phyloP scores from a whole-genome alignment of 37 sponge, comb jelly and placozoan species.

The Theonella swinhoei region DNA sequence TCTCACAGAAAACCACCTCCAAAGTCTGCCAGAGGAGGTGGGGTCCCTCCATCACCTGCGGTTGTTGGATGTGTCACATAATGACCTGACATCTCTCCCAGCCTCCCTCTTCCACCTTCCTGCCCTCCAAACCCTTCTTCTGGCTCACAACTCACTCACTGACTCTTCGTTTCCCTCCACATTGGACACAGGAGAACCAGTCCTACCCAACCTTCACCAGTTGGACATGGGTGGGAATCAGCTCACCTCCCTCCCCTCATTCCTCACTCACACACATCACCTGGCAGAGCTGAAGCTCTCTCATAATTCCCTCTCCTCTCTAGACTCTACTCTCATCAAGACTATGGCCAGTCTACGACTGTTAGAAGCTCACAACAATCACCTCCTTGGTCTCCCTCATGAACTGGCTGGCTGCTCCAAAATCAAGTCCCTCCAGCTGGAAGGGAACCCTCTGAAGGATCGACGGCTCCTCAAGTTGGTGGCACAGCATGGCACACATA shows the following conservation, averaged over 20 bases:
- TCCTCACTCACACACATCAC: constrained; percentile 24
- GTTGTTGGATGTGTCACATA: constrained; percentile 74
- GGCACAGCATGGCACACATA: constrained; percentile 78
- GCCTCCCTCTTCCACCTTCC: constrained; percentile 45
- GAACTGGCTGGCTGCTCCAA: constrained; percentile 73
- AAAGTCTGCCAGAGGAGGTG: constrained; percentile 59
- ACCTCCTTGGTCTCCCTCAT: constrained; percentile 59
- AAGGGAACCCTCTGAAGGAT: constrained; percentile 81
- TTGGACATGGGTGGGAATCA: constrained; percentile 64
- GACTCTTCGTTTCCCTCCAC: constrained; percentile 61
- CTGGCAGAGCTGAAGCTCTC: constrained; percentile 61
- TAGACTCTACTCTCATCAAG: constrained; percentile 19
- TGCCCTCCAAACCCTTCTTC: constrained; percentile 62
- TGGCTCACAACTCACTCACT: constrained; percentile 59
- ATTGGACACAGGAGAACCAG: neutral
- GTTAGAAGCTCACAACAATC: constrained; percentile 62
- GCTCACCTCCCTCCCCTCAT: constrained; percentile 55
- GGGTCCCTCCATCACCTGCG: constrained; percentile 48
- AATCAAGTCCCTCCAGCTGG: constrained; percentile 56
- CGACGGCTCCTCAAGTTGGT: constrained; percentile 79
- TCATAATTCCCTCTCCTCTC: constrained; percentile 45
- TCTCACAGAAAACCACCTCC: constrained; percentile 48
- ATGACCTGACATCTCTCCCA: constrained; percentile 65
- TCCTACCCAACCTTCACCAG: constrained; percentile 65
- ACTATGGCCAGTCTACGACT: constrained; percentile 32